phyloP scores from a whole-genome alignment of 2,797 vertebrate species.

The Galagoides demidoff region DNA sequence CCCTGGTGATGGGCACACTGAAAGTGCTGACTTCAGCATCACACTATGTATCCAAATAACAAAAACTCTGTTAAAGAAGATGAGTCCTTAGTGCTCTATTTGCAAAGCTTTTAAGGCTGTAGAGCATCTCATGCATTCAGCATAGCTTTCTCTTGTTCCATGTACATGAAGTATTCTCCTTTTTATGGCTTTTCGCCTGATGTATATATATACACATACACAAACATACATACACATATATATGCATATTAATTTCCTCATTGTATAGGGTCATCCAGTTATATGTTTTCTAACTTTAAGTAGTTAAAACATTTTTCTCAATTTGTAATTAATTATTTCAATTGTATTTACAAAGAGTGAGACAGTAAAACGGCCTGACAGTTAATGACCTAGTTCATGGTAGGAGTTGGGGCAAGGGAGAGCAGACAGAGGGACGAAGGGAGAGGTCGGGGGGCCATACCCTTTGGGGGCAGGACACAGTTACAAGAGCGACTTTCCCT shows the following conservation, averaged over 20 bases:
- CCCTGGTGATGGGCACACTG: background rate
- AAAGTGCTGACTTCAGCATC: background rate
- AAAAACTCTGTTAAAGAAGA: background rate
- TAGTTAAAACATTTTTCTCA: background rate
- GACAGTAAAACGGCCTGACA: background rate
- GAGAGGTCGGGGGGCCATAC: too few relatives aligned
- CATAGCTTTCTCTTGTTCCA: background rate
- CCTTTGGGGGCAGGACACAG: too few relatives aligned
- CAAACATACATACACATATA: too few relatives aligned
- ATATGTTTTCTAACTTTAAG: slow-evolving; percentile 7
- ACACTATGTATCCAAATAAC: background rate
- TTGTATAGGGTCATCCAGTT: background rate
- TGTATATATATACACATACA: background rate
- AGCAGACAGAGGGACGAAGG: too few relatives aligned
- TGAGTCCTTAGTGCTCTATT: background rate
- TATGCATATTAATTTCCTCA: background rate
- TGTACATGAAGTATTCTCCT: background rate
- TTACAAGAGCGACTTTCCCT: too few relatives aligned
- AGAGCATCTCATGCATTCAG: background rate
- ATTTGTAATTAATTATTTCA: background rate
- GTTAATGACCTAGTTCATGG: too few relatives aligned
- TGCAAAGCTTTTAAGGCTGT: background rate
- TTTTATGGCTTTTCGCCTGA: background rate
- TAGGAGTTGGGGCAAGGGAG: too few relatives aligned
- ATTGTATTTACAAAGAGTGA: background rate